A percentile compares a stretch with the other conserved stretches of the same genome.
Evolutionary conservation across 2,113 vertebrate species (phyloP).

Genomic region (Sprattus sprattus): DNA sequence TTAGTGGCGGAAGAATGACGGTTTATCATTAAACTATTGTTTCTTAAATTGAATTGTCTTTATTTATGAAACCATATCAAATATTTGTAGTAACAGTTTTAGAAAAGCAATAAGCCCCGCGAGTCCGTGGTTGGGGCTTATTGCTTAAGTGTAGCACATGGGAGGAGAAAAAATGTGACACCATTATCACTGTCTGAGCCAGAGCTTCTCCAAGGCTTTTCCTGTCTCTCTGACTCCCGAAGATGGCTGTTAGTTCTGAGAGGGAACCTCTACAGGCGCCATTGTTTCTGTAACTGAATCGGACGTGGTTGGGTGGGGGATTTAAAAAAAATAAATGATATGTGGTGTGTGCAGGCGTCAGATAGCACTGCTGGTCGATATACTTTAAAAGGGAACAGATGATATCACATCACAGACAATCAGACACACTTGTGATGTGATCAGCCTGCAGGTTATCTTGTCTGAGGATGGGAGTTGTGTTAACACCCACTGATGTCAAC

Average conservation of each 20-base stretch:
- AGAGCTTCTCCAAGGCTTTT: background rate
- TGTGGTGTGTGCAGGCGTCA: background rate
- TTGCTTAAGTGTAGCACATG: background rate
- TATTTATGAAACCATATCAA: too few species aligned
- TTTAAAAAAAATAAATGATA: too few species aligned
- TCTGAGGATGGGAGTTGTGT: background rate
- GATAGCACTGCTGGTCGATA: conserved; percentile 17
- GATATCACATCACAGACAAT: too few species aligned
- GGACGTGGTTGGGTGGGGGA: background rate
- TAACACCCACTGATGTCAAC: too few species aligned
- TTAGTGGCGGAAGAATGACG: too few species aligned
- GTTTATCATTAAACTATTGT: too few species aligned
- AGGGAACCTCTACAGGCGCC: background rate
- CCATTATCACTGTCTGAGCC: too few species aligned
- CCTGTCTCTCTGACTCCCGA: background rate
- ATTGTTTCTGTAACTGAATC: background rate
- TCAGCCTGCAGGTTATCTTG: background rate
- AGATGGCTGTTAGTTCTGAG: background rate
- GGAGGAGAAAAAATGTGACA: background rate
- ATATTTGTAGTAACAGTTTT: too few species aligned
- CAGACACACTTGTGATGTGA: background rate
- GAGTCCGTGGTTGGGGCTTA: too few species aligned
- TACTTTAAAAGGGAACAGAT: conserved; percentile 35
- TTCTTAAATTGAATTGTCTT: too few species aligned
- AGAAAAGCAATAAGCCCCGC: too few species aligned